Evolutionary conservation across 2,888 invertebrate genomes (phyloP).

Genomic region (Apocheima hispidaria): DNA sequence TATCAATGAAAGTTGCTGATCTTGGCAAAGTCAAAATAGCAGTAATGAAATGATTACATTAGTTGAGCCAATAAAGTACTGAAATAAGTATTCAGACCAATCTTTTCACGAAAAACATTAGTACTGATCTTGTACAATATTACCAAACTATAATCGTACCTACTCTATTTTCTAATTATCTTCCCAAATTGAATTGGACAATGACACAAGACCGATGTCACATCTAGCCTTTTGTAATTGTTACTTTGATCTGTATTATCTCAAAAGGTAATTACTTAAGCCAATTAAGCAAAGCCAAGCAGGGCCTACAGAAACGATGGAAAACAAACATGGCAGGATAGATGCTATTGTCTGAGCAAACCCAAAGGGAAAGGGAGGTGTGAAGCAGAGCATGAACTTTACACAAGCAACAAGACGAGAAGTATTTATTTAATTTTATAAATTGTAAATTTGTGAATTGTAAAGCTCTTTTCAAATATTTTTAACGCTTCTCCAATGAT

Average conservation of each 20-base stretch:
- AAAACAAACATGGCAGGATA: conserved; percentile 26
- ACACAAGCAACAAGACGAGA: background rate
- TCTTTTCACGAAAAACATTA: too few species aligned
- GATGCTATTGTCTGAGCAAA: conserved; percentile 16
- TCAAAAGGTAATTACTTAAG: conserved; percentile 31
- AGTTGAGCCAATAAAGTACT: too few species aligned
- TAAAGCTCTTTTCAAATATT: too few species aligned
- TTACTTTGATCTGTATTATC: conserved; percentile 23
- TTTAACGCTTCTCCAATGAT: too few species aligned
- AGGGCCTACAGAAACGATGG: conserved; percentile 19
- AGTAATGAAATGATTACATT: too few species aligned
- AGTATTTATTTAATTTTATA: conserved; percentile 4
- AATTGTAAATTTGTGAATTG: too few species aligned
- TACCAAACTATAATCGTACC: background rate
- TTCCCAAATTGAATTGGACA: conserved; percentile 22
- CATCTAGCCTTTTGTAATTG: conserved; percentile 24
- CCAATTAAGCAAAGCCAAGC: conserved; percentile 30
- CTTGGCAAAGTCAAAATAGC: too few species aligned
- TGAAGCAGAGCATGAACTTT: conserved; percentile 13
- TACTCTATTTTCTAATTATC: background rate
- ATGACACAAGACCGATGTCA: conserved; percentile 13
- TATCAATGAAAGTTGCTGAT: too few species aligned
- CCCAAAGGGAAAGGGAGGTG: conserved; percentile 10
- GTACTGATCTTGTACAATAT: too few species aligned
- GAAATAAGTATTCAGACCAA: too few species aligned